Conservation (phyloP, 2,113 vertebrate species). For the Hemiscyllium ocellatum region DNA sequence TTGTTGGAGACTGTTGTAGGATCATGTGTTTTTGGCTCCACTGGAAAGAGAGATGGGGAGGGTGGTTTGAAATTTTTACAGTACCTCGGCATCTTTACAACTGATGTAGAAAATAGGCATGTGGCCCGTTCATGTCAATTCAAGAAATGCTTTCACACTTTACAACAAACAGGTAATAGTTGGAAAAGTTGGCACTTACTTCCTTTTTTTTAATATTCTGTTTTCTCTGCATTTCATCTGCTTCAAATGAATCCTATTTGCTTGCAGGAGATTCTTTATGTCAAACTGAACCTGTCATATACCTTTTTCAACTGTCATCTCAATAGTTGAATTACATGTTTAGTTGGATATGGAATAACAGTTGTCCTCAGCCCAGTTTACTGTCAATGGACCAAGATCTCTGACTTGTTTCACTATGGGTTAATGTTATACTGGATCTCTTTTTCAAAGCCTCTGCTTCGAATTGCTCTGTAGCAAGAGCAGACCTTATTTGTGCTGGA, state of each 20-base stretch:
- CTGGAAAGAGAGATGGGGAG: no score
- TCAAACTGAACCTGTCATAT: neutral
- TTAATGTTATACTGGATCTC: neutral
- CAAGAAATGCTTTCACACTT: neutral
- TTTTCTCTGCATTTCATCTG: neutral
- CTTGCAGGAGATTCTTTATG: neutral
- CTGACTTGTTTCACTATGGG: neutral
- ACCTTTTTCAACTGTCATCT: neutral
- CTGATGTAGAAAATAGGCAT: no score
- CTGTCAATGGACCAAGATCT: neutral
- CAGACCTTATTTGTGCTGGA: neutral
- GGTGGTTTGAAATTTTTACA: no score
- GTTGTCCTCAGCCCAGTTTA: neutral
- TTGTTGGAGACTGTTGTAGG: no score
- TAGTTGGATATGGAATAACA: neutral
- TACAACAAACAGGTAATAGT: neutral
- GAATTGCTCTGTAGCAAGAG: neutral
- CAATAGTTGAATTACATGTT: neutral
- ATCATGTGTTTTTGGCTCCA: no score
- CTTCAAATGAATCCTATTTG: neutral
- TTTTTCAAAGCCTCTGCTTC: neutral
- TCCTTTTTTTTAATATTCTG: neutral
- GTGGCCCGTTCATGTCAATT: no score
- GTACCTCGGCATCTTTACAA: no score
- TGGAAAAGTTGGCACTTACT: neutral